Conservation (phyloP, 2,888 invertebrate genomes). For the Lasioglossum oenotherae region DNA sequence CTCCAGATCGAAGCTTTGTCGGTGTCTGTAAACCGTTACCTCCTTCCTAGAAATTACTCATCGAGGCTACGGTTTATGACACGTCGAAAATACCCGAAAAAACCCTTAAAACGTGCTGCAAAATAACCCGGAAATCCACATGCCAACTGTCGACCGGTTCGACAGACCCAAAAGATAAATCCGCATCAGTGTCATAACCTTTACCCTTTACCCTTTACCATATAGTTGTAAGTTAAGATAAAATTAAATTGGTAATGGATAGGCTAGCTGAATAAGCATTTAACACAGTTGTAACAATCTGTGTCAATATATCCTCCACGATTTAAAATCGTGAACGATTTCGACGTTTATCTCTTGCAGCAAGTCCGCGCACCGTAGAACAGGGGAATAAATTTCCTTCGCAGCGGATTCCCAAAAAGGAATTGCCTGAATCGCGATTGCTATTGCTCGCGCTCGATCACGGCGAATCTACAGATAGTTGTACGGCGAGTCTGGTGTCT, state of each 20-base stretch:
- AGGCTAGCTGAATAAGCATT: background rate
- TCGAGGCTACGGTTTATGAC: too few species aligned
- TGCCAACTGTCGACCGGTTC: too few species aligned
- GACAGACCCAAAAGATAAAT: too few species aligned
- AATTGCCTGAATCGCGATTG: background rate
- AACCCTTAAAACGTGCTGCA: too few species aligned
- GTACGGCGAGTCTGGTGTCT: background rate
- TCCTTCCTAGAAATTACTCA: too few species aligned
- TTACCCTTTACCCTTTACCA: too few species aligned
- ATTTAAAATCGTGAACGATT: background rate
- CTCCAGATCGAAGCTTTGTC: too few species aligned
- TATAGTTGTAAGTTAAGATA: too few species aligned
- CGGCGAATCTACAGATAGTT: background rate
- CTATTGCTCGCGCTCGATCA: background rate
- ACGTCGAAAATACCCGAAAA: too few species aligned
- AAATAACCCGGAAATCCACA: too few species aligned
- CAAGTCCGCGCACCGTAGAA: background rate
- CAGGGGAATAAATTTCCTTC: background rate
- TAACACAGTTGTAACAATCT: background rate
- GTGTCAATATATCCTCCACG: background rate
- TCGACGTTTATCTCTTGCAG: background rate
- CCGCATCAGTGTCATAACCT: too few species aligned
- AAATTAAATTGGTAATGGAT: background rate
- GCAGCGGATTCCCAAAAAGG: background rate
- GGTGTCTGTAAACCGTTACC: too few species aligned